These are phyloP conservation scores for Spilarctia lutea DNA, from an alignment of 2,888 invertebrate species.

Conservation along the genomic window DNA sequence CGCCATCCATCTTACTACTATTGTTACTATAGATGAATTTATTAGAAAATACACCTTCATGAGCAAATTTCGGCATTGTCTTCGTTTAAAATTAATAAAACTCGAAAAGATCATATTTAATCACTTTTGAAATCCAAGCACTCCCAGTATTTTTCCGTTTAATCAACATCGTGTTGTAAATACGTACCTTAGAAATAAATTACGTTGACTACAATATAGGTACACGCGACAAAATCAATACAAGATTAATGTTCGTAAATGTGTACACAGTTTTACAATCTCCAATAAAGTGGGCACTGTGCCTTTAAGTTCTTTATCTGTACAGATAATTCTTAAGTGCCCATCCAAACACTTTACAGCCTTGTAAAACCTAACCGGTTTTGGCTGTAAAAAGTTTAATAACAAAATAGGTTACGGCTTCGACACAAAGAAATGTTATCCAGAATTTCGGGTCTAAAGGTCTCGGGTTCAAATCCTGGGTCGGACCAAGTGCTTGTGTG, in stretches of 20 bases:
- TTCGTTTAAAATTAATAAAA: not conserved
- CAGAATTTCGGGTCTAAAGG: no score
- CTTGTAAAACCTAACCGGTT: conserved; percentile 65
- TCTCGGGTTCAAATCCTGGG: no score
- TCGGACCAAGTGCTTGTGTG: no score
- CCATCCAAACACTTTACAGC: conserved; percentile 62
- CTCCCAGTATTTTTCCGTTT: not conserved
- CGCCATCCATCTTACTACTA: no score
- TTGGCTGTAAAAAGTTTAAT: conserved; percentile 54
- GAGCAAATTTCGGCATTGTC: no score
- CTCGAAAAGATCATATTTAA: no score
- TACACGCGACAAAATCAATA: not conserved
- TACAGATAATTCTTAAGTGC: conserved; percentile 70
- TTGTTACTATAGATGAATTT: no score
- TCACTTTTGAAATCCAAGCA: not conserved
- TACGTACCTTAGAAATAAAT: not conserved
- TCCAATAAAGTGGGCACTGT: conserved; percentile 65
- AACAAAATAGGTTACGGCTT: conserved; percentile 43
- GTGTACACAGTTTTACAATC: conserved; percentile 24
- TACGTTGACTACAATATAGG: not conserved
- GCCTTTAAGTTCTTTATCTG: conserved; percentile 68
- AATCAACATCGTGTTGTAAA: not conserved
- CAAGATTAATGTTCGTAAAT: conserved; percentile 2
- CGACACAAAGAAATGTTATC: conserved; percentile 34
- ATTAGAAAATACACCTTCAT: no score